Base-by-base conservation (phyloP, 2,888 invertebrate genomes). In the Hydriomena furcata region DNA sequence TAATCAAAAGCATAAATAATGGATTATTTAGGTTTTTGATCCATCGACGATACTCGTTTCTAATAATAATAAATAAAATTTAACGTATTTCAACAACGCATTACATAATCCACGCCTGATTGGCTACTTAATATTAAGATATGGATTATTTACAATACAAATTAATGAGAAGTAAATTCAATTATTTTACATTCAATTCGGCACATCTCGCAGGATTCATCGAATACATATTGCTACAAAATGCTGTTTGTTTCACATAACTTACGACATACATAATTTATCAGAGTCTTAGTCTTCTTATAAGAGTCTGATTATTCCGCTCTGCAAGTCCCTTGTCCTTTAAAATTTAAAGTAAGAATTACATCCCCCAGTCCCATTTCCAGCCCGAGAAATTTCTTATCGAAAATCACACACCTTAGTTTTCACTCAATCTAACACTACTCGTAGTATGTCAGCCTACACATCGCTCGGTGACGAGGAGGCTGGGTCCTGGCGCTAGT, bases 391-490 rank as follows among this genome's bases (percentile, higher is more conserved):
- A 6, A 13, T 23, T 31, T 7, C 7, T 21, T 10, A 12, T 7
- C 36, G 12, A 4, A 23, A 31, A 36, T 12, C 30, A 25, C 23
- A 23, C 23, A 35, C 11, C 21, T 32, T 23, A n/a, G 10, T 6
- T 17, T 20, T n/a, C 13, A 50, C 23, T 27, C 8, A 23, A 24
- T 53, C 38, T 13, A 5, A 17, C 17, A 17, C 4, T 4, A 17
- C 17, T 3, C 17, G 4, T 17, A 35, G 55, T 58, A 37, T 31
- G 13, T 12, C 42, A 68, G 77, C 75, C 82, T 87, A 89, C 74
- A 89, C 89, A 66, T 88, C 87, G 74, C 86, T 86, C 27, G 87
- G 82, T 7, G 87, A 78, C 76, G 87, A 84, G 78, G 82, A 82
- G 85, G 84, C 85, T 62, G 75, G 66, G 50, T 73, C 77, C 60